Conservation (phyloP, 2,113 vertebrate genomes). For the Columba livia region DNA sequence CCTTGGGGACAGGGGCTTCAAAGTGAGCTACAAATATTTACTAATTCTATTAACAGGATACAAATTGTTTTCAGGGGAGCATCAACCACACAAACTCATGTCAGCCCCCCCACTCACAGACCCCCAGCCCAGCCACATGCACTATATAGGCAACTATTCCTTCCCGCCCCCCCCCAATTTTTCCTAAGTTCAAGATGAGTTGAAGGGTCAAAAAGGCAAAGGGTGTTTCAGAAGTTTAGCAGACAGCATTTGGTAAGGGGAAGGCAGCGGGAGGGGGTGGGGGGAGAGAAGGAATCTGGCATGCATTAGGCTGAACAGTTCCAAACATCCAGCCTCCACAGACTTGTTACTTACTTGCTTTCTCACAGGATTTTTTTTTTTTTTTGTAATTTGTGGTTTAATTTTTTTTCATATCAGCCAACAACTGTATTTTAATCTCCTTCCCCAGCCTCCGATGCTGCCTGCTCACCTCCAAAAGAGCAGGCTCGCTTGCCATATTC, state of each 20-base stretch:
- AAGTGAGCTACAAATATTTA: constrained; percentile 81
- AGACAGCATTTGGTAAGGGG: constrained; percentile 77
- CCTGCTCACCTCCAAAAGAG: not conserved
- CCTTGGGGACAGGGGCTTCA: constrained; percentile 69
- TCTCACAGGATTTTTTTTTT: constrained; percentile 35
- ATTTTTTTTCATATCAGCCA: constrained; percentile 15
- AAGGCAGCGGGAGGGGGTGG: constrained; percentile 42
- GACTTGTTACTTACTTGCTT: constrained; percentile 67
- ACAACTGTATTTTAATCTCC: constrained; percentile 29
- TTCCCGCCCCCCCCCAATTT: constrained; percentile 70
- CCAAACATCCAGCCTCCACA: constrained; percentile 71
- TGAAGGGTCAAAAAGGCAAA: constrained; percentile 87
- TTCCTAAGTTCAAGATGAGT: constrained; percentile 85
- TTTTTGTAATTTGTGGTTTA: constrained; percentile 47
- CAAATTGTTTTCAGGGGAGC: constrained; percentile 72
- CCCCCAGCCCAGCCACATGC: not conserved
- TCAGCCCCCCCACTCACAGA: not conserved
- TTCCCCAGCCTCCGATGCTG: not conserved
- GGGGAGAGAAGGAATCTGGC: constrained; percentile 68
- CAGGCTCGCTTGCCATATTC: not conserved
- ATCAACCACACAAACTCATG: constrained; percentile 11
- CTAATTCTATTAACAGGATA: constrained; percentile 81
- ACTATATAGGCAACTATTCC: constrained; percentile 35
- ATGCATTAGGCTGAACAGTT: constrained; percentile 73
- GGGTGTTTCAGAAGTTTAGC: constrained; percentile 85